Conservation (phyloP, 2,888 invertebrate genomes). For the Neoascia interrupta region DNA sequence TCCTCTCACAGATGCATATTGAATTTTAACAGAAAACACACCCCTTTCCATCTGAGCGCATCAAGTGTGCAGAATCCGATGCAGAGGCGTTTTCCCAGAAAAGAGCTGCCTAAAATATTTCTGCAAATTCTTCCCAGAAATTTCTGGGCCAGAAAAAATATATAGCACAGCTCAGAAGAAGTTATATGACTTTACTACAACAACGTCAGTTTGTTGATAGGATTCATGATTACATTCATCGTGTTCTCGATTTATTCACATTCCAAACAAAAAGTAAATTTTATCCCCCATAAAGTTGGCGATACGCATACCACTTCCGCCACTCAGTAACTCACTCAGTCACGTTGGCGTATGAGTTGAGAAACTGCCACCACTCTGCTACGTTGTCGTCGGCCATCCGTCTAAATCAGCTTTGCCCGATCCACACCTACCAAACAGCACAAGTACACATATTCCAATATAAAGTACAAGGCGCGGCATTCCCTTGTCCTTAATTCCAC, state of each 20-base stretch:
- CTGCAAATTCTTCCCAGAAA: neutral
- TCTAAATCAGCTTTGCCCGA: constrained; percentile 50
- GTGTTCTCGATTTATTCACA: constrained; percentile 34
- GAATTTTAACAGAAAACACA: neutral
- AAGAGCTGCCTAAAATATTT: neutral
- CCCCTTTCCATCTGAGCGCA: neutral
- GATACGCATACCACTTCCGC: constrained; percentile 6
- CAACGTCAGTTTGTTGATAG: constrained; percentile 39
- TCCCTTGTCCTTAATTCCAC: neutral
- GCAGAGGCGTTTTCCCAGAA: too few species aligned
- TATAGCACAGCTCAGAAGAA: neutral
- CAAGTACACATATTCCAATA: constrained; percentile 29
- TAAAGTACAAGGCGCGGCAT: neutral
- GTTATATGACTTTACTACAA: neutral
- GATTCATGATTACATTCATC: constrained; percentile 51
- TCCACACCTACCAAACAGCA: constrained; percentile 1
- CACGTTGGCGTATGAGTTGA: constrained; percentile 40
- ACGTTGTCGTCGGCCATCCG: constrained; percentile 58
- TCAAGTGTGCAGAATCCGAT: too few species aligned
- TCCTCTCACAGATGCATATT: constrained; percentile 29
- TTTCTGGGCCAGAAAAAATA: constrained; percentile 18
- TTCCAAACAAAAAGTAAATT: constrained; percentile 42
- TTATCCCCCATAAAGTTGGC: constrained; percentile 38
- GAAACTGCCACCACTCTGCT: constrained; percentile 34
- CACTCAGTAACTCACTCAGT: constrained; percentile 11